These are phyloP conservation scores for Nemurella pictetii DNA, from an alignment of 2,888 invertebrate genomes.

Conservation along the genomic window DNA sequence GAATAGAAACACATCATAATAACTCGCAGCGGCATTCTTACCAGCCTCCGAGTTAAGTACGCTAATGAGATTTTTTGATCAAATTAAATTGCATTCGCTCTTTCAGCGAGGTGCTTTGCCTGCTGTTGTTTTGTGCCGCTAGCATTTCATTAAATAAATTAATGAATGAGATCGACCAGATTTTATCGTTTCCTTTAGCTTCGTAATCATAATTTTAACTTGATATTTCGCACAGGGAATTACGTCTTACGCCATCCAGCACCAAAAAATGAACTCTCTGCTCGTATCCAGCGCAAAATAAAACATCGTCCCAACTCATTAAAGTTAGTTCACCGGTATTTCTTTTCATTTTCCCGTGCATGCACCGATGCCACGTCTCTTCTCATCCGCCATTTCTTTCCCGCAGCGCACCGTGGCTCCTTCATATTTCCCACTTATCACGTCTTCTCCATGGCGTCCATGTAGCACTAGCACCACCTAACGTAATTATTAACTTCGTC, in stretches of 20 bases:
- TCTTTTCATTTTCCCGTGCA: conserved; percentile 18
- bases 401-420: background rate
- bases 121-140: background rate
- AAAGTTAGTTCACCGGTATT: background rate
- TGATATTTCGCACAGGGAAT: too few species aligned
- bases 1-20: background rate
- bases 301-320: background rate
- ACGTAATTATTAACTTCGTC: conserved; percentile 30
- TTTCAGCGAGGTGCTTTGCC: background rate
- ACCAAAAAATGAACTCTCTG: background rate
- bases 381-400: conserved; percentile 1
- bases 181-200: background rate
- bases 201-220: too few species aligned
- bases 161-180: background rate
- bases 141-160: background rate
- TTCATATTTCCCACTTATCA: conserved; percentile 16
- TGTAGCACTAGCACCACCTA: background rate
- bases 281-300: background rate
- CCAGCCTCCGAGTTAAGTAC: background rate
- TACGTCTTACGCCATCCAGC: background rate
- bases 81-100: background rate
- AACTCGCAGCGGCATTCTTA: background rate
- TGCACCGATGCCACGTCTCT: background rate
- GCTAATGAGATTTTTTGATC: background rate
- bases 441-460: background rate